Evolutionary conservation across 2,888 invertebrate species (phyloP).

Genomic region (Didymodactylos carnosus): DNA sequence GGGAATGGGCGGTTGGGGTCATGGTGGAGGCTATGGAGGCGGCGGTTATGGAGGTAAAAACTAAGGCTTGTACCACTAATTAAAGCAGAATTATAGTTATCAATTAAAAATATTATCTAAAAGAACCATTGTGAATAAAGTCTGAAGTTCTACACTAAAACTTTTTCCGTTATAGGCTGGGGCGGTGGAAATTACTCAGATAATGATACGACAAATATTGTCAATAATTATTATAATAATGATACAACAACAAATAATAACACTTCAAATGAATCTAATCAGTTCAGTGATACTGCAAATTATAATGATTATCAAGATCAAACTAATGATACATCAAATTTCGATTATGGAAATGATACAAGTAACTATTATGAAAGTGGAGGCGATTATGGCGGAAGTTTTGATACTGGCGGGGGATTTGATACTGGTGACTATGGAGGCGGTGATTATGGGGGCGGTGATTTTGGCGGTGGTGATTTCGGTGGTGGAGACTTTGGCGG

Average conservation of each 20-base stretch:
- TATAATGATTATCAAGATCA: too few relatives aligned
- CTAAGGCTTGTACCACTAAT: not conserved
- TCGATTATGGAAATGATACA: not conserved
- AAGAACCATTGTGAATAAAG: too few relatives aligned
- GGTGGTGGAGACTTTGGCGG: slow-evolving; percentile 12
- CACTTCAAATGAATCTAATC: too few relatives aligned
- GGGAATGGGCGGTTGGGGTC: slow-evolving; percentile 5
- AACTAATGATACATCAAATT: not conserved
- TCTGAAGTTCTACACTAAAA: too few relatives aligned
- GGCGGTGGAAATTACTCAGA: not conserved
- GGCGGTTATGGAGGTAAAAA: not conserved
- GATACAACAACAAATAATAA: too few relatives aligned
- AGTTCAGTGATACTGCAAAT: too few relatives aligned
- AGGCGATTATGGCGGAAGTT: not conserved
- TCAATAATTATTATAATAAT: too few relatives aligned
- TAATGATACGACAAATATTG: slow-evolving; percentile 11
- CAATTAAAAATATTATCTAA: too few relatives aligned
- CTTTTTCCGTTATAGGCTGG: not conserved
- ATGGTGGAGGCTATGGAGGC: not conserved
- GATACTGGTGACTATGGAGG: not conserved
- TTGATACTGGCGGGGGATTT: not conserved
- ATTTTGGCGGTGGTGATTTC: slow-evolving; percentile 5
- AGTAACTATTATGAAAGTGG: slow-evolving; percentile 1
- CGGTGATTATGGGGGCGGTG: not conserved
- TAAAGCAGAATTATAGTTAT: not conserved